A percentile compares a stretch with the other conserved stretches of the same genome.
Conservation (phyloP, 2,113 vertebrate species). For the Rhombomys opimus region DNA sequence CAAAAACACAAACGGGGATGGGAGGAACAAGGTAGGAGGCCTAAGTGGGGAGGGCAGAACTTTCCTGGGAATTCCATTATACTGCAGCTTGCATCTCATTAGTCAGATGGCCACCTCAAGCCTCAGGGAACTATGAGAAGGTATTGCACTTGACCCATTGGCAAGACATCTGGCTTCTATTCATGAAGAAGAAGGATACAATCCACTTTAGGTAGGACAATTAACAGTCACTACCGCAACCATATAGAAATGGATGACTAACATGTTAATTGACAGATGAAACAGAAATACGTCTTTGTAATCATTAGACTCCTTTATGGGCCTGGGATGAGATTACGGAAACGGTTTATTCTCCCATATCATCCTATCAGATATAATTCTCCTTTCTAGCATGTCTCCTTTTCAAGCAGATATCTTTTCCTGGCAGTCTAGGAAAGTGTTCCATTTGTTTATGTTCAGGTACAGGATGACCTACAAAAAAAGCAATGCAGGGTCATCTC, state of each 20-base stretch:
- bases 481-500: neutral
- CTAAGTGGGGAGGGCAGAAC: neutral
- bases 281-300: slow-evolving; percentile 26
- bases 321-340: neutral
- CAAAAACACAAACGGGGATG: neutral
- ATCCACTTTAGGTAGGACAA: neutral
- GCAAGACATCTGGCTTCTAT: neutral
- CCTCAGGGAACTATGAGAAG: neutral
- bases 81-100: neutral
- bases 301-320: neutral
- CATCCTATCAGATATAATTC: neutral
- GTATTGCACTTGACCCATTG: neutral
- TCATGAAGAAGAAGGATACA: neutral
- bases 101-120: neutral
- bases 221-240: neutral
- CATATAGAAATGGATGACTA: neutral
- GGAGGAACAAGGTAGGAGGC: neutral
- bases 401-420: neutral
- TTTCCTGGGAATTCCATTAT: neutral
- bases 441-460: slow-evolving; percentile 32
- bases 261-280: neutral
- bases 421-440: neutral
- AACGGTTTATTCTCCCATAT: neutral
- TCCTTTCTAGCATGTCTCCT: neutral
- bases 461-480: slow-evolving; percentile 34